Evolutionary conservation across 2,113 vertebrate genomes (phyloP), one percentile per base, ranked within the genome.

Genomic region (Genyomyrus donnyi): DNA sequence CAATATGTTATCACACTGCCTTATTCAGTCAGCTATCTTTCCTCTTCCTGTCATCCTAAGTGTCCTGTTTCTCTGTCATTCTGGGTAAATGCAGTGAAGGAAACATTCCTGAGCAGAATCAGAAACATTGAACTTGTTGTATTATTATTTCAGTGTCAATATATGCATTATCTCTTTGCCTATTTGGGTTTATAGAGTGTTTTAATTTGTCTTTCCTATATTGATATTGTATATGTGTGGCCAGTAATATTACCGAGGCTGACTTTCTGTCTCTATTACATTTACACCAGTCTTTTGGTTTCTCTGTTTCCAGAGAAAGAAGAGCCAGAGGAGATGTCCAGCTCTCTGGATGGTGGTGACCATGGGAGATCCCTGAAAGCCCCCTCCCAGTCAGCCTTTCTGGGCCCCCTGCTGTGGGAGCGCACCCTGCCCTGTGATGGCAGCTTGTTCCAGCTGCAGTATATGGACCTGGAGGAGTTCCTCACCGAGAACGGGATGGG

Each of bases 391-490:
- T 92, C 92, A 5, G 91, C 80, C 15, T 95, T 96, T 92, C 91
- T 96, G 90, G 95, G 95, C 80, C 94, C 95, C 83, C 93, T 96
- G 19, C 90, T 96, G 91, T 96, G 96, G 96, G 96, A 96, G 92
- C 94, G 96, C 89, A 96, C 94, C 90, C 92, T 96, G 87, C 95
- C 95, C 0, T 95, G 95, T 2, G 96, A 96, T 3, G 95, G 95
- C 42, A 95, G 96, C 49, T 95, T 96, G 90, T 96, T 96, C 93
- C 96, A 96, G 94, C 95, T 96, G 90, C 96, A 96, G 92, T 96
- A 96, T 93, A 96, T 96, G 96, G 96, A 96, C 94, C 94, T 96
- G 92, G 96, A 96, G 90, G 96, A 96, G 93, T 96, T 96, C 91
- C 94, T 96, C 89, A 96, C 95, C 0, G 96, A 96, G 91, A 96